Evolutionary conservation across 2,888 invertebrate species (phyloP).

Genomic region (Eupsilia transversa): DNA sequence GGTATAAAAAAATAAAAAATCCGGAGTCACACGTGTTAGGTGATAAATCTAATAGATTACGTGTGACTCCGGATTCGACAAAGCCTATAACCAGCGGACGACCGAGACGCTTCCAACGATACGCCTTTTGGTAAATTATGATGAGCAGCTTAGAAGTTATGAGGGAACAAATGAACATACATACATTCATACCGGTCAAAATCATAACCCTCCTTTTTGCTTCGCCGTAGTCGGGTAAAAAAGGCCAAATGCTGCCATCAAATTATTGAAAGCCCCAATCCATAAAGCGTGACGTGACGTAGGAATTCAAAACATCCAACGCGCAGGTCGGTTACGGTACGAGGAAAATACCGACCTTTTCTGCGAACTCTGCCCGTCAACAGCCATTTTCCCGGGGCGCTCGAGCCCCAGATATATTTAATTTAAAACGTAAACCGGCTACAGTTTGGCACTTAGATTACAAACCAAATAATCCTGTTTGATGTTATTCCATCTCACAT

Average conservation of each 20-base stretch:
- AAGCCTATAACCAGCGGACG: too few relatives aligned
- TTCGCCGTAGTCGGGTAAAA: too few relatives aligned
- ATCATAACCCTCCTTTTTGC: too few relatives aligned
- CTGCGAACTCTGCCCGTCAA: conserved; percentile 64
- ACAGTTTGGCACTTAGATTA: conserved; percentile 50
- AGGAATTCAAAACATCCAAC: conserved; percentile 20
- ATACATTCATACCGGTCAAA: too few relatives aligned
- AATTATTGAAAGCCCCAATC: conserved; percentile 10
- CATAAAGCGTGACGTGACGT: conserved; percentile 19
- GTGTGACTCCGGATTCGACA: too few relatives aligned
- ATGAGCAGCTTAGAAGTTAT: too few relatives aligned
- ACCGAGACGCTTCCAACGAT: too few relatives aligned
- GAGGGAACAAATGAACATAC: too few relatives aligned
- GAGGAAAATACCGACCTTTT: conserved; percentile 66
- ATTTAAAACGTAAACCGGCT: conserved; percentile 62
- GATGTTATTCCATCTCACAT: conserved; percentile 23
- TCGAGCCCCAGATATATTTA: conserved; percentile 69
- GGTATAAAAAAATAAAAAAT: too few relatives aligned
- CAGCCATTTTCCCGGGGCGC: conserved; percentile 60
- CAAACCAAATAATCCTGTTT: conserved; percentile 48
- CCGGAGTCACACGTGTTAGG: too few relatives aligned
- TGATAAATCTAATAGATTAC: too few relatives aligned
- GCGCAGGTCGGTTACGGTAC: conserved; percentile 59
- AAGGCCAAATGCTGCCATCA: background rate
- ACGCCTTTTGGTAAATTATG: too few relatives aligned